These are phyloP conservation scores for Trochalopteron elliotii DNA, from an alignment of 2,113 vertebrate genomes.

Conservation along the genomic window DNA sequence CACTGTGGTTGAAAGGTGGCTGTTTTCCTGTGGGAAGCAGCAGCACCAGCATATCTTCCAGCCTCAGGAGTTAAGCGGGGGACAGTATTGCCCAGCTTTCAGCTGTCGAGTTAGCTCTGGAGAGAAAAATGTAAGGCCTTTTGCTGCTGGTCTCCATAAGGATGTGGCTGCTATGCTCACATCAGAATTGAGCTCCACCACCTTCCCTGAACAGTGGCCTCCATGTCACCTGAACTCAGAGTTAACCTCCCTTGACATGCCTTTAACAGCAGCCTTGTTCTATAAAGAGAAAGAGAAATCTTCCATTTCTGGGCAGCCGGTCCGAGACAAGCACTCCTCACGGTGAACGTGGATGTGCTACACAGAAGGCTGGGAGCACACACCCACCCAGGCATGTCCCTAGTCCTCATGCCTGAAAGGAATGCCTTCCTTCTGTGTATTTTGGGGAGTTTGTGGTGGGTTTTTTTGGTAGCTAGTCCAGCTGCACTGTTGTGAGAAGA, in stretches of 20 bases:
- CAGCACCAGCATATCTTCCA: background rate
- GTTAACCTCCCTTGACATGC: background rate
- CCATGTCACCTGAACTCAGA: background rate
- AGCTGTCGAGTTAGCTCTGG: background rate
- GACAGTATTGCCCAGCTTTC: background rate
- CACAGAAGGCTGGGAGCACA: background rate
- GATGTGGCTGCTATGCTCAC: background rate
- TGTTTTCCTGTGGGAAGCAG: background rate
- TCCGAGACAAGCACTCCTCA: background rate
- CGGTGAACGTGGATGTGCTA: background rate
- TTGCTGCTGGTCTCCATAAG: background rate
- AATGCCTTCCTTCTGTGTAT: background rate
- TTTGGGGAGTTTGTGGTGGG: fast-evolving
- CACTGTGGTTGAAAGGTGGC: background rate
- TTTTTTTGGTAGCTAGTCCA: background rate
- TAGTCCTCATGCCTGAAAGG: background rate
- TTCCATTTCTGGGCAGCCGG: background rate
- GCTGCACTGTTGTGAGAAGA: background rate
- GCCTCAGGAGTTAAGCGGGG: background rate
- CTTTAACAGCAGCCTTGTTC: background rate
- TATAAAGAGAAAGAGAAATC: background rate
- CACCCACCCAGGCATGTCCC: background rate
- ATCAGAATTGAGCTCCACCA: background rate
- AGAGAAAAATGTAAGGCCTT: background rate
- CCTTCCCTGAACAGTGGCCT: background rate